Base-by-base conservation (phyloP, 2,797 vertebrate species). In the Garrulus glandarius region DNA sequence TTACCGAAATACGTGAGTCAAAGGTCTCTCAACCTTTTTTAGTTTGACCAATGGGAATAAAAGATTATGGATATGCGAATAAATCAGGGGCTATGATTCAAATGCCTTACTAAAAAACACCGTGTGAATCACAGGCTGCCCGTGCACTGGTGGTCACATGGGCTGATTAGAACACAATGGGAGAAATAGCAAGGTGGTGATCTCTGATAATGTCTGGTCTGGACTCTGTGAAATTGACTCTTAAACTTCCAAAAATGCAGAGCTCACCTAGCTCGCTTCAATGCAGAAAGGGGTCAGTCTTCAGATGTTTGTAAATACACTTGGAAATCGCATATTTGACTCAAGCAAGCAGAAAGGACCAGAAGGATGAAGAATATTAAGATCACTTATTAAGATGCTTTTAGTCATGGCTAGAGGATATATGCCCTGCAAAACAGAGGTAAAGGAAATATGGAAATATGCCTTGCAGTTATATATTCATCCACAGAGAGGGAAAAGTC, bases 1-100 rank as follows among this genome's bases (percentile, higher is more conserved):
- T 98, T 98, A 98, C 97, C 32, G 96, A 98, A 98, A 98, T 97
- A 97, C 89, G 50, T 97, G 97, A 98, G 98, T 97, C 98, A 98
- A 97, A 98, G 98, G 98, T 97, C 97, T 97, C 96, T 94, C 92
- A 96, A 98, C 97, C 96, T 98, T 97, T 97, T 97, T 97, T 93
- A 97, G 97, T 96, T 96, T 97, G 97, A 97, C 98, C 97, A 98
- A 96, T 95, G 91, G 95, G 93, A 97, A 91, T 97, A 92, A 92
- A 85, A 87, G 47, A 96, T 95, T 97, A 98, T 97, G 96, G 97
- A 92, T 98, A 97, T 87, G 92, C 10, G 93, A 97, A 97, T 97
- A 98, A 98, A 98, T 97, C 97, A 98, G 96, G 95, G 95, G 84
- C 94, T 95, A 77, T 96, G 97, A 98, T 98, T 98, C 97, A 96